Conservation (phyloP, 2,888 invertebrate species). For the Pyrgus malvae region DNA sequence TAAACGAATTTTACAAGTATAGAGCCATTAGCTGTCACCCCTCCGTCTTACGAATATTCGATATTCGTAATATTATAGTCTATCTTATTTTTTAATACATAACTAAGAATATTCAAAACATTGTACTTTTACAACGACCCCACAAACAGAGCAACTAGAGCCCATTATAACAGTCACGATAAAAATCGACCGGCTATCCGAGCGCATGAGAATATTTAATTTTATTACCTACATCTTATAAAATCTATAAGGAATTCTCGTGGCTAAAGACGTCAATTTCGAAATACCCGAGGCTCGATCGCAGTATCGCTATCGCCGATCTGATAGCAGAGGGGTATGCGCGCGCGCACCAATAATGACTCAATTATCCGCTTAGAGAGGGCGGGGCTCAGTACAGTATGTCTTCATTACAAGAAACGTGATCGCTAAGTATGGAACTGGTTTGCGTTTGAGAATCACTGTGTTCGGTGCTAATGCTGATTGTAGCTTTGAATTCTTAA, state of each 20-base stretch:
- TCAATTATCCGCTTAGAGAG: slow-evolving; percentile 80
- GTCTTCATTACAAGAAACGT: slow-evolving; percentile 67
- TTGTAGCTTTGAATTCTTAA: background rate
- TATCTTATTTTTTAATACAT: too few species aligned
- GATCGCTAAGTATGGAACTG: slow-evolving; percentile 37
- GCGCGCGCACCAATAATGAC: slow-evolving; percentile 77
- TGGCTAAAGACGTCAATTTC: slow-evolving; percentile 28
- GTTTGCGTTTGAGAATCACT: slow-evolving; percentile 2
- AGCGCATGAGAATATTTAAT: slow-evolving; percentile 22
- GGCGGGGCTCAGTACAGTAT: slow-evolving; percentile 69
- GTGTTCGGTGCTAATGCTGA: background rate
- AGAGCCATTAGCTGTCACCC: too few species aligned
- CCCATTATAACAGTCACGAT: background rate
- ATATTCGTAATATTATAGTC: too few species aligned
- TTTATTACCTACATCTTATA: slow-evolving; percentile 23
- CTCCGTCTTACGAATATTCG: too few species aligned
- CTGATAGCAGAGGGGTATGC: slow-evolving; percentile 58
- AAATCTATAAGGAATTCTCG: slow-evolving; percentile 27
- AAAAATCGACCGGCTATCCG: slow-evolving; percentile 3
- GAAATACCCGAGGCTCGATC: slow-evolving; percentile 52
- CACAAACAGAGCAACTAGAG: background rate
- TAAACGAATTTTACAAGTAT: too few species aligned
- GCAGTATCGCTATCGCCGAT: slow-evolving; percentile 56
- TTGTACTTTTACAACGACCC: background rate
- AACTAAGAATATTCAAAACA: too few species aligned